Evolutionary conservation across 2,888 invertebrate species (phyloP), one percentile per base, ranked within the genome.

Genomic region (Oxyteleia sp.): DNA sequence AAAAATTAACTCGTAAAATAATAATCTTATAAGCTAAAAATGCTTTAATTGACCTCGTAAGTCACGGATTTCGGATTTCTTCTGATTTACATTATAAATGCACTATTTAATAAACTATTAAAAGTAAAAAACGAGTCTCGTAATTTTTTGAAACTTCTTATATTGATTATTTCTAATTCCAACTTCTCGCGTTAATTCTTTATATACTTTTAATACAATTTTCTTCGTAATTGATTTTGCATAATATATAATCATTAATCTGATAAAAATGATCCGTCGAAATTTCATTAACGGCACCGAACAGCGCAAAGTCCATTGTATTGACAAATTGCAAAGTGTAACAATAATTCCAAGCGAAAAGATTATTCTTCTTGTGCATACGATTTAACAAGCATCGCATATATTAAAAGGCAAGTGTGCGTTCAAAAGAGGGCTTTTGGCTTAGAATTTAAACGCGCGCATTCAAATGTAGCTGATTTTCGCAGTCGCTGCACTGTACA

Each of bases 391-490:
- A 26, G 41, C 51, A 16, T 41, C 16, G 53, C 59, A 45, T 32
- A 55, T 57, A 59, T 69, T 64, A 64, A 69, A 81, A 74, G 63
- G 35, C 35, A 63, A 26, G 78, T 49, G 29, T 35, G 47, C 38
- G 26, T 18, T 64, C 69, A 71, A 71, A 71, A 78, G 78, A 16
- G 18, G 26, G 51, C 55, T 59, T 81, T 75, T 71, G 47, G 71
- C 45, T 71, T 41, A 43, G 64, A 69, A 66, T 71, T 76, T 51
- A 76, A 71, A 69, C 49, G 57, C 57, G 47, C 18, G 51, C 57
- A 66, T 76, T 76, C 59, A 76, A 71, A 71, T 59, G 69, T 51
- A 71, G 64, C 64, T 64, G 63, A 82, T 82, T 82, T 82, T 82
- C 43, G 55, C 64, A 63, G 69, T 71, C 53, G 66, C 43, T 41